Percentiles rank a stretch among this genome's conserved stretches.
phyloP scores from a whole-genome alignment of 2,888 invertebrate genomes.

The Dicycla oo region DNA sequence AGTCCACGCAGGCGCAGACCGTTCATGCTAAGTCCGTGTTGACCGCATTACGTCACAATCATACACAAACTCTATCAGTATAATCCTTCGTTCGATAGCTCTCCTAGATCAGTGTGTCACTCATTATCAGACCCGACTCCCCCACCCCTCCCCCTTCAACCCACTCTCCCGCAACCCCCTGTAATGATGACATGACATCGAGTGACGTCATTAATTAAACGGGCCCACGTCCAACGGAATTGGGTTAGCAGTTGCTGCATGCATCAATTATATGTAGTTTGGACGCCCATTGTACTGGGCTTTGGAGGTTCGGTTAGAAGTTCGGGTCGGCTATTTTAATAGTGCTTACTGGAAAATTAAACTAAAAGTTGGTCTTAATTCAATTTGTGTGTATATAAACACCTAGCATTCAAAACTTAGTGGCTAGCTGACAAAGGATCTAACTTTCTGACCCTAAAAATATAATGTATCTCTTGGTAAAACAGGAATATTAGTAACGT shows the following conservation, averaged over 20 bases:
- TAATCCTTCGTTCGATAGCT: conserved; percentile 45
- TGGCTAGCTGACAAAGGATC: background rate
- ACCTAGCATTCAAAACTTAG: background rate
- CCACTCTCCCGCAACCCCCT: conserved; percentile 24
- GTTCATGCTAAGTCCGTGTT: background rate
- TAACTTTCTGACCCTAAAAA: background rate
- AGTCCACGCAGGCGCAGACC: background rate
- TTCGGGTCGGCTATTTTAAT: conserved; percentile 29
- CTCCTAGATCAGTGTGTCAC: conserved; percentile 67
- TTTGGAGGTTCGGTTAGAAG: conserved; percentile 41
- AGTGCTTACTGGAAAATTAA: background rate
- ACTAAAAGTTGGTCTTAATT: background rate
- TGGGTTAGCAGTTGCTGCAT: conserved; percentile 69
- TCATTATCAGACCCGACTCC: conserved; percentile 62
- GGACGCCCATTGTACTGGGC: conserved; percentile 44
- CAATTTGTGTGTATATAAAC: background rate
- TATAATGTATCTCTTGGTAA: conserved; percentile 13
- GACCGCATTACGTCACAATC: conserved; percentile 28
- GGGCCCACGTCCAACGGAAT: conserved; percentile 65
- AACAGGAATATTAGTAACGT: conserved; percentile 1
- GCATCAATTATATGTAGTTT: conserved; percentile 63
- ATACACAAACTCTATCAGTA: conserved; percentile 40
- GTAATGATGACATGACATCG: conserved; percentile 71
- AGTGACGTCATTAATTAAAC: conserved; percentile 78
- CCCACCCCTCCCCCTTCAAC: conserved; percentile 23